A percentile compares a stretch with the other conserved stretches of the same genome.
These are phyloP conservation scores for Rhinatrema bivittatum DNA, from an alignment of 2,797 vertebrate species.

Conservation along the genomic window DNA sequence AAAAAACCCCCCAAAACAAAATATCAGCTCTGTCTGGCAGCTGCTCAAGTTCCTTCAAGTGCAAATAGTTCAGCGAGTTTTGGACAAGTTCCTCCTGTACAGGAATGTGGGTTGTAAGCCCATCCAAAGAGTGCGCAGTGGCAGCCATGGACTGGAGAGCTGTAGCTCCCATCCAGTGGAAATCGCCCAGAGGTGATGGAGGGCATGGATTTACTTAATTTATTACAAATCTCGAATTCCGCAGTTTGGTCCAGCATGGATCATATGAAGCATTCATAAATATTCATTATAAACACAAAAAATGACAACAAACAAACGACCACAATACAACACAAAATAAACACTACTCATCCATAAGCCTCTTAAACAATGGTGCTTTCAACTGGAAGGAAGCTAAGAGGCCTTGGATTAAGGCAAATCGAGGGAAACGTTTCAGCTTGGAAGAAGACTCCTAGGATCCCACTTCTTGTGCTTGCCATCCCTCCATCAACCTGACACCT, in stretches of 20 bases:
- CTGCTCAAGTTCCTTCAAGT: not conserved
- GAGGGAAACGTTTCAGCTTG: not conserved
- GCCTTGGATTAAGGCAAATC: not conserved
- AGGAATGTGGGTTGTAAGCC: not conserved
- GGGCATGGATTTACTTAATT: too few species aligned
- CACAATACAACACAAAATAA: too few species aligned
- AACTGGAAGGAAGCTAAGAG: not conserved
- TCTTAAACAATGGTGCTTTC: too few species aligned
- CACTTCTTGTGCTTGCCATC: not conserved
- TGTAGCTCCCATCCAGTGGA: not conserved
- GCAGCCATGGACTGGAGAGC: not conserved
- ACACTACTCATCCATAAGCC: too few species aligned
- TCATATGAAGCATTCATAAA: too few species aligned
- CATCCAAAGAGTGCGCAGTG: not conserved
- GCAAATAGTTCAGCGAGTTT: not conserved
- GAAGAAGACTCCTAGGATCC: not conserved
- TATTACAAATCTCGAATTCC: too few species aligned
- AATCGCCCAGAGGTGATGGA: not conserved
- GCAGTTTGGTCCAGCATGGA: too few species aligned
- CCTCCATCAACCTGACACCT: not conserved
- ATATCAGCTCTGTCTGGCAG: not conserved
- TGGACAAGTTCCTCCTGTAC: not conserved
- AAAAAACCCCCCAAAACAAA: too few species aligned
- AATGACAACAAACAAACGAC: too few species aligned
- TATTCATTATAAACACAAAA: too few species aligned